Evolutionary conservation across 1,140 invertebrate genomes (phyloP), one percentile per base, ranked within the genome.

Genomic region (Calycopis cecrops): DNA sequence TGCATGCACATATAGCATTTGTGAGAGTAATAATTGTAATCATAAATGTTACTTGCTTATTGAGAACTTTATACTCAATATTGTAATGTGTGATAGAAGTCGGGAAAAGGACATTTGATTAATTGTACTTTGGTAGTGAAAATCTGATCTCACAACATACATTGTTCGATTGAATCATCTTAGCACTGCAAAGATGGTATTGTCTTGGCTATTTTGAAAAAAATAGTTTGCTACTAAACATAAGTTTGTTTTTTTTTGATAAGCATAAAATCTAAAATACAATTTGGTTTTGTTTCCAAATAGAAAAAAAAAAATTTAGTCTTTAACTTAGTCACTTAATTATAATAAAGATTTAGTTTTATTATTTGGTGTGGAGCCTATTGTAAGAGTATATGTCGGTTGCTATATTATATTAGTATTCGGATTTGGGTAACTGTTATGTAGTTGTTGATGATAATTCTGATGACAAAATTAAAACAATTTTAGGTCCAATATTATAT

Each of bases 301-400:
- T 73, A 60, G 71, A 71, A 63, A 73, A 73, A 73, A 72, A 71
- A 69, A 64, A 55, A 55, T 54, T 71, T 71, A 79, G 73, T 73
- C 62, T 71, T 71, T 73, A 71, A 73, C 64, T 70, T 80, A 79
- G 76, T 80, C 77, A 79, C 79, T 74, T 79, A 66, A 71, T 55
- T 56, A 62, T 62, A 71, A 73, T 73, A 71, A 76, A 78, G 67
- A 52, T 75, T 76, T 78, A 79, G 65, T 73, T 80, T 74, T 64
- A 70, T 77, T 63, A 61, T 69, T 67, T 69, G 52, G 64, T 63
- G 64, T 69, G 68, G 58, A 76, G 72, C 65, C 38, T 44, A 34
- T 72, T 77, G 71, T 71, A 69, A 77, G 70, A 77, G 68, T 76
- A 69, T 76, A 79, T 76, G 62, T 79, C 67, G 72, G 70, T 82